Evolutionary conservation across 2,888 invertebrate species (phyloP).

Genomic region (Uloborus plumipes): DNA sequence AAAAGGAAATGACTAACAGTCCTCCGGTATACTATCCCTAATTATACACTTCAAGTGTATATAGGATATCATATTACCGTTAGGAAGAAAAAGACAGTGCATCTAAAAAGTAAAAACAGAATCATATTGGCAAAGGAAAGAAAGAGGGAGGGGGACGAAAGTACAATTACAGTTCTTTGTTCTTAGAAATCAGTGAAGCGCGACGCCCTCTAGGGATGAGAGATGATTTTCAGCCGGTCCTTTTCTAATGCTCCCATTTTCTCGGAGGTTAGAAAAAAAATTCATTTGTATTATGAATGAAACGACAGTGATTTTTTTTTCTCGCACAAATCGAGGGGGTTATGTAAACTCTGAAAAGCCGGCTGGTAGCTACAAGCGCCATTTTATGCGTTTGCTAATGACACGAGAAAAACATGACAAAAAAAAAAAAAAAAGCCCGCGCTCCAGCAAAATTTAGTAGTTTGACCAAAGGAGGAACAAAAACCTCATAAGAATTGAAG

Average conservation of each 20-base stretch:
- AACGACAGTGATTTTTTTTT: neutral
- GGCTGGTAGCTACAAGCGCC: no score
- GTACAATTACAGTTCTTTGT: conserved; percentile 56
- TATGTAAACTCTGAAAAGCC: no score
- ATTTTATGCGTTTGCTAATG: no score
- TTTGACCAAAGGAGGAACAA: no score
- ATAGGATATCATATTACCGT: conserved; percentile 33
- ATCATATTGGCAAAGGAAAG: conserved; percentile 3
- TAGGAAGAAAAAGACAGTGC: conserved; percentile 20
- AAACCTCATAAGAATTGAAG: no score
- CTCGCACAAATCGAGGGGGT: no score
- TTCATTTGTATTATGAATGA: conserved; percentile 24
- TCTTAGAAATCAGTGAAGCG: conserved; percentile 45
- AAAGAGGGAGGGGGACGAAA: neutral
- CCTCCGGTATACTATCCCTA: conserved; percentile 19
- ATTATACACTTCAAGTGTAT: conserved; percentile 37
- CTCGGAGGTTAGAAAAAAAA: conserved; percentile 23
- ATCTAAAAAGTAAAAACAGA: conserved; percentile 23
- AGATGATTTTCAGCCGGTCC: conserved; percentile 34
- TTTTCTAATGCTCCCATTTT: conserved; percentile 43
- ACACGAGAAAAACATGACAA: no score
- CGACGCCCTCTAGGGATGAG: conserved; percentile 34
- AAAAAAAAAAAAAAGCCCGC: no score
- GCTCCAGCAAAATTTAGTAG: no score
- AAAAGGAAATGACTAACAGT: conserved; percentile 32